Conservation (phyloP, 2,113 vertebrate species). For the Paracanthobrama guichenoti region DNA sequence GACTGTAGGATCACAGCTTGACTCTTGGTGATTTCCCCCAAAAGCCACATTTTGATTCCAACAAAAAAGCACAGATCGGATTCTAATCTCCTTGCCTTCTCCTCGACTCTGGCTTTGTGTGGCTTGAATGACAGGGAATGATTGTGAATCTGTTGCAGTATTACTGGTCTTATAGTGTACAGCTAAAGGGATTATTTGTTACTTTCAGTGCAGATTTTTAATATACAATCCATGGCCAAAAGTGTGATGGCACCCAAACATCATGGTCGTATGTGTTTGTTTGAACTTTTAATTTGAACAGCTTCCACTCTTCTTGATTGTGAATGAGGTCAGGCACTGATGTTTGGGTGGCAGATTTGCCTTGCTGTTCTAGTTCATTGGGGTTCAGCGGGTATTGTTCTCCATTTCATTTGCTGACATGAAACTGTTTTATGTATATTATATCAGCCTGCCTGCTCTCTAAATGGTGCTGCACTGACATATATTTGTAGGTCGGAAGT, state of each 20-base stretch:
- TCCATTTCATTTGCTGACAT: too few relatives aligned
- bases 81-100: constrained; percentile 31
- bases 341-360: too few relatives aligned
- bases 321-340: too few relatives aligned
- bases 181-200: background rate
- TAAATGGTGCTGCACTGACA: too few relatives aligned
- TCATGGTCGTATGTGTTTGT: too few relatives aligned
- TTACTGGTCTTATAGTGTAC: background rate
- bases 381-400: too few relatives aligned
- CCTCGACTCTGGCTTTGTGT: background rate
- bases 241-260: too few relatives aligned
- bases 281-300: background rate
- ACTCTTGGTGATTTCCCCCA: constrained; percentile 20
- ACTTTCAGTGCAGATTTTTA: background rate
- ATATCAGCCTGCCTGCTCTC: too few relatives aligned
- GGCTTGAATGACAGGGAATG: constrained; percentile 30
- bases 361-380: too few relatives aligned
- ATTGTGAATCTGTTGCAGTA: background rate
- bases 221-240: background rate
- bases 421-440: too few relatives aligned
- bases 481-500: too few relatives aligned
- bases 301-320: background rate
- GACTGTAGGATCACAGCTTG: constrained; percentile 4
- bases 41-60: constrained; percentile 37
- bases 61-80: constrained; percentile 35